phyloP scores from a whole-genome alignment of 2,888 invertebrate species.

The Ichneumon xanthorius region DNA sequence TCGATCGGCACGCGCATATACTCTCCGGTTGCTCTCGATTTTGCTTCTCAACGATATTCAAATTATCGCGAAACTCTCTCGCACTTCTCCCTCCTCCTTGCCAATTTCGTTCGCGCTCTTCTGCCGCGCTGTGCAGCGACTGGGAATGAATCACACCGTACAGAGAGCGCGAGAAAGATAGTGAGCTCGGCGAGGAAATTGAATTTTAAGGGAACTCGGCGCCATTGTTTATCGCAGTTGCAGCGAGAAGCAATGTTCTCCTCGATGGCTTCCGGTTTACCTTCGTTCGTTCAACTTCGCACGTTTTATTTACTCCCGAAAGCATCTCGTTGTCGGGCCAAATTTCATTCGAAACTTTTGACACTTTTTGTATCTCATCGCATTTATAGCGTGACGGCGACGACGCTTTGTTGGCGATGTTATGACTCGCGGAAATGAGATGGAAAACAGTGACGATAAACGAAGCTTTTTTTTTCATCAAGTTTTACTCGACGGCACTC shows the following conservation, averaged over 20 bases:
- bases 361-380: not conserved
- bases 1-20: slow-evolving; percentile 36
- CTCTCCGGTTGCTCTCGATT: slow-evolving; percentile 35
- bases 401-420: not conserved
- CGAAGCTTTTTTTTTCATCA: too few species aligned
- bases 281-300: slow-evolving; percentile 11
- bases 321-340: not conserved
- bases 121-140: not conserved
- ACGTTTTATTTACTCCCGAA: not conserved
- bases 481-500: too few species aligned
- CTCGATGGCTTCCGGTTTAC: not conserved
- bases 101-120: slow-evolving; percentile 15
- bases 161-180: not conserved
- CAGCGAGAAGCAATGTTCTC: not conserved
- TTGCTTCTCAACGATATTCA: slow-evolving; percentile 30
- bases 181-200: slow-evolving; percentile 32
- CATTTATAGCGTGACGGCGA: too few species aligned
- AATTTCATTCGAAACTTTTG: slow-evolving; percentile 13
- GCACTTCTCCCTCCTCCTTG: not conserved
- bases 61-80: slow-evolving; percentile 35
- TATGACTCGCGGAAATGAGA: too few species aligned
- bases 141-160: slow-evolving; percentile 20
- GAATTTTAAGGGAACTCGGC: slow-evolving; percentile 21
- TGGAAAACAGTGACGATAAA: too few species aligned
- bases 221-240: slow-evolving; percentile 9